These are phyloP conservation scores for Psilopogon haemacephalus DNA, from an alignment of 2,113 vertebrate species.

Conservation along the genomic window DNA sequence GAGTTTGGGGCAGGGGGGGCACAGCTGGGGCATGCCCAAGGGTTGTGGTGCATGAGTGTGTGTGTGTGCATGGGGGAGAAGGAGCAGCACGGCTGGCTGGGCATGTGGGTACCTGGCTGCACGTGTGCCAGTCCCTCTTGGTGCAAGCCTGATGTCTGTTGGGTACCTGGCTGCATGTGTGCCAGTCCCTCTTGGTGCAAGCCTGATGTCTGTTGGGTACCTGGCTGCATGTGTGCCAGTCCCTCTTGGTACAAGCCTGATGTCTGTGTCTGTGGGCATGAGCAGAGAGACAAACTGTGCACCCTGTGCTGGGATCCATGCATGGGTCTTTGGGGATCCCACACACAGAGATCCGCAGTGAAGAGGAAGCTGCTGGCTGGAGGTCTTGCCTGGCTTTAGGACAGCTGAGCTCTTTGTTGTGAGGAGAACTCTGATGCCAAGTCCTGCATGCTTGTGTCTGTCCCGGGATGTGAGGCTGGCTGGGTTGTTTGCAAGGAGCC, in stretches of 20 bases:
- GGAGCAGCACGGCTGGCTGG: not conserved
- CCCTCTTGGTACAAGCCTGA: not conserved
- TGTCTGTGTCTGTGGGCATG: not conserved
- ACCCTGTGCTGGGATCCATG: not conserved
- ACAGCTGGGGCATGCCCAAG: not conserved
- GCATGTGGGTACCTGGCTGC: not conserved
- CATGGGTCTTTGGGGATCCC: not conserved
- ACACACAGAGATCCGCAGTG: not conserved
- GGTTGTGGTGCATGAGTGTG: not conserved
- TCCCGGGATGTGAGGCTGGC: not conserved
- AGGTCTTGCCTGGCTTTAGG: not conserved
- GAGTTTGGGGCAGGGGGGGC: not conserved
- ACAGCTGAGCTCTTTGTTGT: not conserved
- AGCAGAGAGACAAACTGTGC: not conserved
- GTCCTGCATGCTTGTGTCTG: not conserved
- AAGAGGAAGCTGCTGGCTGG: not conserved
- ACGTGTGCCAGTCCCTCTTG: not conserved
- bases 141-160: accelerated
- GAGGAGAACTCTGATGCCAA: not conserved
- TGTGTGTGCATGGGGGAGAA: not conserved
- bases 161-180: not conserved
- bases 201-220: not conserved
- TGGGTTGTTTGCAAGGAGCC: not conserved
- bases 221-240: not conserved
- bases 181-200: not conserved